Percentiles rank a stretch among this genome's conserved stretches.
These are phyloP conservation scores for Malurus elegans DNA, from an alignment of 2,113 vertebrate genomes.

Conservation along the genomic window DNA sequence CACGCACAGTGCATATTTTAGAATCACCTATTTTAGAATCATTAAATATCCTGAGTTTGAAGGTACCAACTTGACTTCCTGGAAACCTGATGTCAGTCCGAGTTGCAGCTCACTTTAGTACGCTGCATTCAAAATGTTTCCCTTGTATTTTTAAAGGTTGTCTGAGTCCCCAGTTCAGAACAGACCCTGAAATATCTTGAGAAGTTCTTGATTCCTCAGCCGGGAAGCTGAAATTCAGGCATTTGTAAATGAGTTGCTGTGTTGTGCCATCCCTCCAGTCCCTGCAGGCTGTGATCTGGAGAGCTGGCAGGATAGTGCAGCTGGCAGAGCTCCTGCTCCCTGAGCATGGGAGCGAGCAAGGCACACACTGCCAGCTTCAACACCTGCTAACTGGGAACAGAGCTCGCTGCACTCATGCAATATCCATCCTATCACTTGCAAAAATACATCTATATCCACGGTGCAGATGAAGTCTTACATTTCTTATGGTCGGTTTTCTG, in stretches of 20 bases:
- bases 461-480: not conserved
- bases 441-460: not conserved
- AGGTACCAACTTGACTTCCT: not conserved
- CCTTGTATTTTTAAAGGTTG: not conserved
- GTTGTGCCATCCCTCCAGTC: not conserved
- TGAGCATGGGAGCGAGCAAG: not conserved
- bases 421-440: not conserved
- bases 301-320: slow-evolving; percentile 6
- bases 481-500: not conserved
- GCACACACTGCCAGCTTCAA: not conserved
- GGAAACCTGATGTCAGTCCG: not conserved
- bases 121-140: not conserved
- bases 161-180: not conserved
- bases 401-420: not conserved
- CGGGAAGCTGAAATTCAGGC: not conserved
- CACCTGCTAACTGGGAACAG: slow-evolving; percentile 14
- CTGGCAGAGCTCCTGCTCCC: slow-evolving; percentile 34
- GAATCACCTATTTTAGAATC: not conserved
- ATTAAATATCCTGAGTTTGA: not conserved
- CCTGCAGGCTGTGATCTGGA: not conserved
- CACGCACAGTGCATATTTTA: not conserved
- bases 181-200: not conserved
- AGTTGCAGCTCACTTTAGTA: not conserved
- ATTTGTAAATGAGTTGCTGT: not conserved
- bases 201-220: not conserved